Evolutionary conservation across 2,113 vertebrate species (phyloP), one percentile per base, ranked within the genome.

Genomic region (Platysteira castanea): DNA sequence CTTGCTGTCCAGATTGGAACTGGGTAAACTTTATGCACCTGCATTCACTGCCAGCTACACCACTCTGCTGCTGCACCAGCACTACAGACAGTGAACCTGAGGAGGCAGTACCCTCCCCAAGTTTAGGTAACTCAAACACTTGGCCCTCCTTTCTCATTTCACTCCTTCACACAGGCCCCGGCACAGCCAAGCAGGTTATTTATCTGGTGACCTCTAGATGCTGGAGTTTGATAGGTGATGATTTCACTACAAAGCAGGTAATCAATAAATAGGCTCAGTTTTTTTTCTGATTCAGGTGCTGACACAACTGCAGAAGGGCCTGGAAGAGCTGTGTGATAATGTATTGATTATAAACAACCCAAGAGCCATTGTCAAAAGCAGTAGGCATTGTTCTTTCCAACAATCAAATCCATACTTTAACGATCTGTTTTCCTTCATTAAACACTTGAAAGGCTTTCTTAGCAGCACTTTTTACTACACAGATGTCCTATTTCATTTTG

Each of bases 191-290:
- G 95, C 84, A 76, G 96, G 77, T 96, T 88, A 91, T 95, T 97
- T 93, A 85, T 82, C 82, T 74, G 70, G 53, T 93, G 91, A 96
- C 96, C 94, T 96, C 95, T 41, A 90, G 89, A 90, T 93, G 93
- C 81, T 60, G 96, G 74, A 75, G 53, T 86, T 54, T 93, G 96
- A 96, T 96, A 95, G 96, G 96, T 94, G 97, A 95, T 95, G 93
- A 96, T 97, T 97, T 97, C 96, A 82, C 69, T 57, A 64, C 94
- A 91, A 97, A 97, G 91, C 91, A 96, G 74, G 28, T 89, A 77
- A 96, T 90, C 91, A 60, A 97, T 91, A 85, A 84, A 96, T 89
- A 92, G 76, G 94, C 76, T 93, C 63, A 31, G 61, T 76, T 93
- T 92, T 85, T 85, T 91, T 87, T 84, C 65, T 8, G 1, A 67